Base-by-base conservation (phyloP, 2,797 vertebrate species). In the Sebastolobus alascanus region DNA sequence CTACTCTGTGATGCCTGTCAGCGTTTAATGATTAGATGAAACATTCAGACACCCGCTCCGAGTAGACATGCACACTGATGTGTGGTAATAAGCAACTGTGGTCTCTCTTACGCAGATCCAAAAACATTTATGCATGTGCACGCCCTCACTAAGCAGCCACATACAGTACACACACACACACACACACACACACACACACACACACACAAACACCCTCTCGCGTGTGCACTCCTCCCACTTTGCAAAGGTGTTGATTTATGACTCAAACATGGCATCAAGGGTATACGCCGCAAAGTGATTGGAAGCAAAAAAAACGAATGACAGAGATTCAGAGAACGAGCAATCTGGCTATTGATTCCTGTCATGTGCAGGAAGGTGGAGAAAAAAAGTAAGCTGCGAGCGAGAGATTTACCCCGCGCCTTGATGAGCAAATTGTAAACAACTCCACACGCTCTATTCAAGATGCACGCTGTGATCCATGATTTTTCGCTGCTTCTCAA, bases 21-120 rank as follows among this genome's bases (percentile, higher is more conserved):
- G 90, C 84, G 68, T 92, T 94, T 93, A 94, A 95, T 92, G 92
- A 93, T 94, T 85, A 93, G 88, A 94, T 91, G 89, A 94, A 94
- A 92, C 87, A 87, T 92, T 92, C 90, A 90, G 86, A 90, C 83
- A 76, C 76, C 81, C 25, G 72, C 84, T 72, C 81, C 14, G 73
- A 75, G 86, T 73, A 90, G 82, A 91, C 81, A 79, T 73, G 77
- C 89, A 60, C 84, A 29, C 73, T 73, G 84, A 90, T 90, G 75
- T 82, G 80, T 65, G 87, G 74, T 87, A 83, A 92, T 84, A 76
- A 84, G 82, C 88, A 74, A 78, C 78, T 29, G 68, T 58, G 76
- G 60, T 81, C 64, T 77, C 64, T 79, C 54, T 67, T n/a, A 58
- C 43, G 14, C 77, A 59, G 43, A 88, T 80, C 61, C 55, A 16